A percentile compares a stretch with the other conserved stretches of the same genome.
Conservation (phyloP, 2,888 invertebrate genomes). For the Cylindroiulus punctatus region DNA sequence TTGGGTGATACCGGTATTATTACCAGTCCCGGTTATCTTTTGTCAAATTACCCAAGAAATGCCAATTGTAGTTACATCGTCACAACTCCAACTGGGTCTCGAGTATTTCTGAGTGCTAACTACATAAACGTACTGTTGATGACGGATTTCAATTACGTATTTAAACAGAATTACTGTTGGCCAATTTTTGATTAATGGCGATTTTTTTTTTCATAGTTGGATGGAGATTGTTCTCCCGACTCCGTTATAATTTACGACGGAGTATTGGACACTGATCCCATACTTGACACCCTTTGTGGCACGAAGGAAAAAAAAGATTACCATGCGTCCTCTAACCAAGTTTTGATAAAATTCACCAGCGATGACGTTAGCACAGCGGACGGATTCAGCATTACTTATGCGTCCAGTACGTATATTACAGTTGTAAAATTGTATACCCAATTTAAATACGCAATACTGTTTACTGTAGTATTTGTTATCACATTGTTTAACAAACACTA, state of each 20-base stretch:
- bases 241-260: neutral
- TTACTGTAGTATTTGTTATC: no score
- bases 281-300: neutral
- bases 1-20: neutral
- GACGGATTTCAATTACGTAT: no score
- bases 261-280: neutral
- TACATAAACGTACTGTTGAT: neutral
- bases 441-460: no score
- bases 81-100: neutral
- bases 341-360: neutral
- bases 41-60: conserved; percentile 10
- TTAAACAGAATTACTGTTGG: no score
- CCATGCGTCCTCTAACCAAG: neutral
- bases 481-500: no score
- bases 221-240: neutral
- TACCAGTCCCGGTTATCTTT: neutral
- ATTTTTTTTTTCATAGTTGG: neutral
- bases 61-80: neutral
- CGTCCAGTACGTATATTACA: neutral
- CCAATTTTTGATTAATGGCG: no score
- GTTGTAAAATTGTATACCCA: no score
- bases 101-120: neutral
- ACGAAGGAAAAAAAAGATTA: no score
- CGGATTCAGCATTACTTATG: conserved; percentile 12
- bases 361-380: neutral